phyloP scores from a whole-genome alignment of 2,888 invertebrate species.

The Eustalomyia histrio region DNA sequence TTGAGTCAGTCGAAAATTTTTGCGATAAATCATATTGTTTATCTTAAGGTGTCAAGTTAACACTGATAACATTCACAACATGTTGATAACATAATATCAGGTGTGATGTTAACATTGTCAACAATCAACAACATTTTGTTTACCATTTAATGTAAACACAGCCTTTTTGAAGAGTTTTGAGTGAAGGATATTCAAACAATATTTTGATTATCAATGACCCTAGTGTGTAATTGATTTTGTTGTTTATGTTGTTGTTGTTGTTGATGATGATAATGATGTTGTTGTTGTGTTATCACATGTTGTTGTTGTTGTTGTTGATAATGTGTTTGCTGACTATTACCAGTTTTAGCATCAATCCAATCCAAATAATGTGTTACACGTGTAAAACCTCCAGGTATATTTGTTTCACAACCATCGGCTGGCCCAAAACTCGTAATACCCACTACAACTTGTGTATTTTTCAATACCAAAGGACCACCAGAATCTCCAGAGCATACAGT shows the following conservation, averaged over 20 bases:
- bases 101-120: background rate
- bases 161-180: conserved; percentile 23
- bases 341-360: conserved; percentile 77
- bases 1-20: conserved; percentile 44
- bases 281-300: conserved; percentile 5
- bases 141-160: conserved; percentile 26
- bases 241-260: too few relatives aligned
- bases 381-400: conserved; percentile 77
- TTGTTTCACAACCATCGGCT: conserved; percentile 75
- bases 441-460: conserved; percentile 73
- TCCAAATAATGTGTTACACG: conserved; percentile 76
- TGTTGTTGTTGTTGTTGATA: too few relatives aligned
- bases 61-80: background rate
- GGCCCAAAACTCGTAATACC: conserved; percentile 79
- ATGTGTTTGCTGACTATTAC: conserved; percentile 63
- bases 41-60: background rate
- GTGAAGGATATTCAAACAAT: background rate
- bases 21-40: conserved; percentile 31
- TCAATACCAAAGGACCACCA: conserved; percentile 77
- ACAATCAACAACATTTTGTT: background rate
- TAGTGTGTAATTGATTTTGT: conserved; percentile 15
- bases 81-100: background rate
- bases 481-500: conserved; percentile 79
- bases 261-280: background rate
- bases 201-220: conserved; percentile 36